A percentile compares a stretch with the other conserved stretches of the same genome.
phyloP scores from a whole-genome alignment of 2,113 vertebrate genomes.

The Larimichthys polyactis region DNA sequence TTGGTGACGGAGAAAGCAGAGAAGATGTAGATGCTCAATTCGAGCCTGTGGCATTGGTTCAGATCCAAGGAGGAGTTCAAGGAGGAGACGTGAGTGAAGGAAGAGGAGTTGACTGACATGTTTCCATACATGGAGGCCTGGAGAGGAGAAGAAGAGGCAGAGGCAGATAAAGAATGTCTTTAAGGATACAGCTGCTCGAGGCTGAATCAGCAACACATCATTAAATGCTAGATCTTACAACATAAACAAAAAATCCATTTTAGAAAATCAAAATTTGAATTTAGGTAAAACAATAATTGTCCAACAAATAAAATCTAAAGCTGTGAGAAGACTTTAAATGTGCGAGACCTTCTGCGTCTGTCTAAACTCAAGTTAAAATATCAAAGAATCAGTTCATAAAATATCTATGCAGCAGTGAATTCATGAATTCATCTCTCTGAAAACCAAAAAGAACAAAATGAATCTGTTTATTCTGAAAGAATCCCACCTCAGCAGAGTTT shows the following conservation, averaged over 20 bases:
- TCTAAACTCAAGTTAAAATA: too few relatives aligned
- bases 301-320: too few relatives aligned
- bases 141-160: too few relatives aligned
- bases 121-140: neutral
- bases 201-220: too few relatives aligned
- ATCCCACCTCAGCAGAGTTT: neutral
- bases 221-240: too few relatives aligned
- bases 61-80: neutral
- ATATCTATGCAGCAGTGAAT: neutral
- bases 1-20: neutral
- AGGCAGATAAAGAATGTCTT: too few relatives aligned
- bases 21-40: rapidly evolving
- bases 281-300: too few relatives aligned
- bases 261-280: neutral
- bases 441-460: too few relatives aligned
- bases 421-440: neutral
- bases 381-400: too few relatives aligned
- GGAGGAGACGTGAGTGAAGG: neutral
- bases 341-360: too few relatives aligned
- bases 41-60: neutral
- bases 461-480: neutral
- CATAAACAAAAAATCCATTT: neutral
- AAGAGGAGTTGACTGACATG: neutral
- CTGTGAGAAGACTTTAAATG: too few relatives aligned
- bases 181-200: too few relatives aligned